phyloP scores from a whole-genome alignment of 1,140 invertebrate species.

The Galleria mellonella region DNA sequence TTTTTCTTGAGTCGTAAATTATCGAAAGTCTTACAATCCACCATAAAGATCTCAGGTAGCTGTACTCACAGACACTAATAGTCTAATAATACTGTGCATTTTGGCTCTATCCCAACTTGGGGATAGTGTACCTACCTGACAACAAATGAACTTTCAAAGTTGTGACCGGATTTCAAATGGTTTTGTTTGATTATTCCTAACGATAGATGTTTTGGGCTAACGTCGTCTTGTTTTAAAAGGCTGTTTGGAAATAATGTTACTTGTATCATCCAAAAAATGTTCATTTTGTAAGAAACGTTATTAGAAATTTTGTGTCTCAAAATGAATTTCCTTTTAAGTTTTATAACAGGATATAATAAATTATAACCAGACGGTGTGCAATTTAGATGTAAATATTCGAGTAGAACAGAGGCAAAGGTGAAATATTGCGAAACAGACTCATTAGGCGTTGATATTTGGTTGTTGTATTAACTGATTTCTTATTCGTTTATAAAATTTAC shows the following conservation, averaged over 20 bases:
- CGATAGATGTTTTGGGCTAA: neutral
- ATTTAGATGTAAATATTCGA: too few species aligned
- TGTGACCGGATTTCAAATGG: constrained; percentile 1
- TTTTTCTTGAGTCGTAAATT: constrained; percentile 5
- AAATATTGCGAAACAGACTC: too few species aligned
- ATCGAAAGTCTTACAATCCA: constrained; percentile 9
- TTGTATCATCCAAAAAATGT: too few species aligned
- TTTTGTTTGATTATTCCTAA: neutral
- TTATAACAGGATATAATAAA: too few species aligned
- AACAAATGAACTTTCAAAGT: constrained; percentile 20
- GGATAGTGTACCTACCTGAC: constrained; percentile 23
- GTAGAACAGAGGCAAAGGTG: too few species aligned
- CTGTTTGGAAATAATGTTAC: neutral
- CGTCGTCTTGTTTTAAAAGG: constrained; percentile 1
- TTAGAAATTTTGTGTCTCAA: too few species aligned
- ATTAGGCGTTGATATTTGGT: too few species aligned
- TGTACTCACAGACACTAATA: constrained; percentile 37
- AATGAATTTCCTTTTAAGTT: too few species aligned
- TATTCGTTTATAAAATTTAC: too few species aligned
- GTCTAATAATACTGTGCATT: constrained; percentile 57
- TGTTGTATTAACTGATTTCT: too few species aligned
- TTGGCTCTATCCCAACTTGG: constrained; percentile 46
- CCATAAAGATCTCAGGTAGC: constrained; percentile 43
- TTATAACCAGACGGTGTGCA: too few species aligned
- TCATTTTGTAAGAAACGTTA: too few species aligned